Evolutionary conservation across 2,797 vertebrate genomes (phyloP).

Genomic region (Pelochelys cantorii): DNA sequence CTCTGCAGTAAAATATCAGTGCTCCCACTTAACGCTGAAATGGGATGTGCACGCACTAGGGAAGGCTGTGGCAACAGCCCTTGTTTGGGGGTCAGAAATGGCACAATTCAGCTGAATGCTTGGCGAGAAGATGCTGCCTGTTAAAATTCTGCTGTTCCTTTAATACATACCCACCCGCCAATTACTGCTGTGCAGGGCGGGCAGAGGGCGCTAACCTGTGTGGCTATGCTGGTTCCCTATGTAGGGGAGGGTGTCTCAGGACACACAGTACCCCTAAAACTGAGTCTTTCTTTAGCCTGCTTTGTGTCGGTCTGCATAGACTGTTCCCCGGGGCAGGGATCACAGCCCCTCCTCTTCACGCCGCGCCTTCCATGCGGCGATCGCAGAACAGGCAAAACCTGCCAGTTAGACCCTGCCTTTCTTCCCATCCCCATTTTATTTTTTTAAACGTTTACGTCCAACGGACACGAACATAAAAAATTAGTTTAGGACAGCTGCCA

Average conservation of each 20-base stretch:
- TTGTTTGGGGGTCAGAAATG: background rate
- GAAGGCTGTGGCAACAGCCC: background rate
- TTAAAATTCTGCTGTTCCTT: background rate
- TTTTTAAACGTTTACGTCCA: slow-evolving; percentile 68
- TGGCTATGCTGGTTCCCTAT: background rate
- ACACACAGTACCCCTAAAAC: background rate
- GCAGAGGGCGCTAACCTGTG: background rate
- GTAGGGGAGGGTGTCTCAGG: background rate
- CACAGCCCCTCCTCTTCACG: fast-evolving
- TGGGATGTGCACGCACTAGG: background rate
- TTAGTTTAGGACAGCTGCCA: slow-evolving; percentile 81
- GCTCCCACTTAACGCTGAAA: no score
- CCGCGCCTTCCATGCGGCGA: fast-evolving
- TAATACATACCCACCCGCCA: background rate
- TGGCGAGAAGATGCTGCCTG: background rate
- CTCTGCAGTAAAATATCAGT: background rate
- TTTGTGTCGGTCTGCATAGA: no score
- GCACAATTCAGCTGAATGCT: background rate
- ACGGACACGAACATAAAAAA: slow-evolving; percentile 75
- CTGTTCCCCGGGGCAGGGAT: fast-evolving
- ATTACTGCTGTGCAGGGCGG: background rate
- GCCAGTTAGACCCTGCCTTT: background rate
- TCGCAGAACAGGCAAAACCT: fast-evolving
- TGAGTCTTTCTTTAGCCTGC: background rate
- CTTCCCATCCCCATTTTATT: slow-evolving; percentile 50